Evolutionary conservation across 2,113 vertebrate genomes (phyloP), one percentile per base, ranked within the genome.

Genomic region (Cichladusa arquata): DNA sequence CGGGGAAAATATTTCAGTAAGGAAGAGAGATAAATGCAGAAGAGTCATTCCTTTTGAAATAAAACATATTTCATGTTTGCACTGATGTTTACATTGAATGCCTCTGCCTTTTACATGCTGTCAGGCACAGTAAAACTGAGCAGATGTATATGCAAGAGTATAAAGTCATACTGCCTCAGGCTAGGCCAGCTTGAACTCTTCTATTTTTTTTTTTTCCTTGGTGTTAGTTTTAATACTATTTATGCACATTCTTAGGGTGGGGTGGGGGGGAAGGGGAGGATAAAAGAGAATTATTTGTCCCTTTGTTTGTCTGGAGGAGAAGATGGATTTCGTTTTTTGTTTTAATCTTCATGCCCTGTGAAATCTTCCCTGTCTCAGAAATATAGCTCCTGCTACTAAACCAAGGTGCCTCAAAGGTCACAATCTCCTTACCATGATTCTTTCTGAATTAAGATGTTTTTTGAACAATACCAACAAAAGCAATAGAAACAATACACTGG

Each of bases 191-290:
- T 81, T 84, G 50, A 88, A 47, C 22, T 8, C 24, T 34, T 66
- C 36, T 6, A 6, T 16, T 42, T 12, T 45, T 26, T 26, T 81
- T 56, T 66, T 34, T 47, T 2, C 17, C 19, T 44, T 47, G 6
- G 17, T 90, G 33, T 29, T 40, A 78, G 9, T 26, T 72, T 71
- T 88, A 82, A 16, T 47, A 64, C 47, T 72, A 31, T 31, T 48
- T 86, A 19, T 11, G 8, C 19, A n/a, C 12, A 24, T 86, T 86
- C 12, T 61, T 60, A 19, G 51, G n/a, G 36, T 0, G 3, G 7
- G 12, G 7, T 0, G 1, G 0, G 15, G 11, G 11, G 4, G 3
- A 3, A 4, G 12, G 3, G 9, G 4, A 34, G 13, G 12, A 69
- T 19, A 45, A 53, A 29, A 17, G 15, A 42, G 4, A 87, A 84